Evolutionary conservation across 2,888 invertebrate species (phyloP), one percentile per base, ranked within the genome.

Genomic region (Idaea straminata): DNA sequence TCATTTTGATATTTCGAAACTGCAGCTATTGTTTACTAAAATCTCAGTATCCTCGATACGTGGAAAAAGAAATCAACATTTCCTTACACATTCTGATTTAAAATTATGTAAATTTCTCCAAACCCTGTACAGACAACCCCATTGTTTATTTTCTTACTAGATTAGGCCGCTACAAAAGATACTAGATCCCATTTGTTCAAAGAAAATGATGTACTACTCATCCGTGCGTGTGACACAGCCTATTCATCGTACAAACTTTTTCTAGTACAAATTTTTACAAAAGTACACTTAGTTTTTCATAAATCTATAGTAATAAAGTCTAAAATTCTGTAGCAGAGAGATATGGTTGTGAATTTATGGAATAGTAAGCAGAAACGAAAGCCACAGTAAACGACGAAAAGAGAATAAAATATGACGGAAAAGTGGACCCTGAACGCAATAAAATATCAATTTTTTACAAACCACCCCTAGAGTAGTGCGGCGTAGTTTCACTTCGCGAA

Each of bases 381-480:
- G 78, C 78, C 78, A 74, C 78, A 79, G 77, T 76, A 76, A 82
- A 83, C 79, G 78, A 80, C 80, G 83, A 80, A 83, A 82, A 83
- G 82, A 82, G 85, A 86, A 91, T 91, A 89, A 90, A 87, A 90
- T 91, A 91, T 89, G 79, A 85, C 86, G 79, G 82, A 86, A 84
- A 88, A 90, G 87, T 88, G 88, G 89, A 86, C 86, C 85, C 86
- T 77, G 82, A 70, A 80, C 82, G 90, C 85, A 91, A 92, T 92
- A 91, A 91, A 91, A 92, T 92, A 91, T 89, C 92, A 91, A 91
- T 92, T 91, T 89, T 87, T 87, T 84, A 83, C 76, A 75, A 72
- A 73, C 76, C 77, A 75, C 85, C 84, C 81, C 76, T 78, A 72
- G 72, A 77, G 72, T 71, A 74, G 69, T 63, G 68, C 74, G 72